These are phyloP conservation scores for Lethrus apterus DNA, from an alignment of 1,140 invertebrate genomes.

Conservation along the genomic window DNA sequence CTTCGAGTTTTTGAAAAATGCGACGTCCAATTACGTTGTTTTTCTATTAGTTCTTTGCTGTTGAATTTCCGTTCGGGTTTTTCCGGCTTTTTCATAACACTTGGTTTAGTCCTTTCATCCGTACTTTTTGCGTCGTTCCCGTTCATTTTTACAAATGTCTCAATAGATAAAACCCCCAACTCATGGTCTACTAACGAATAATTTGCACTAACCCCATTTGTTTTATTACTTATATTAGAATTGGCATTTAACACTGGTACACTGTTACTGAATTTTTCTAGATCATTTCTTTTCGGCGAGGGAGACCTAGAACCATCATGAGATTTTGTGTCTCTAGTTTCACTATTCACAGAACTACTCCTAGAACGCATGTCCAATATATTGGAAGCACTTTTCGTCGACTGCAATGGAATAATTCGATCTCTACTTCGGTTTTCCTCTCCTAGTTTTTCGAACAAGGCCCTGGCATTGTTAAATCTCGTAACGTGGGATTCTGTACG, in stretches of 20 bases:
- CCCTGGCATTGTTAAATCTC: constrained; percentile 85
- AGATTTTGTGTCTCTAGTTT: constrained; percentile 30
- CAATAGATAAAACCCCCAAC: no score
- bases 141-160: constrained; percentile 40
- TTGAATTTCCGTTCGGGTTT: constrained; percentile 77
- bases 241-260: constrained; percentile 25
- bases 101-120: constrained; percentile 41
- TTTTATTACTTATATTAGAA: constrained; percentile 26
- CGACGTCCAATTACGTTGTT: constrained; percentile 84
- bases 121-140: constrained; percentile 35
- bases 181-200: background rate
- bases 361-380: constrained; percentile 31
- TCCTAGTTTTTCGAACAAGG: constrained; percentile 87
- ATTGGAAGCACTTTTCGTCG: constrained; percentile 39
- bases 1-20: constrained; percentile 73
- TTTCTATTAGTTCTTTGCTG: constrained; percentile 78
- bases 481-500: constrained; percentile 82
- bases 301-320: constrained; percentile 31
- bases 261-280: constrained; percentile 19
- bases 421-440: constrained; percentile 47
- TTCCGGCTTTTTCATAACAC: constrained; percentile 49
- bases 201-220: constrained; percentile 28
- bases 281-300: constrained; percentile 24
- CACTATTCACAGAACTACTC: constrained; percentile 36
- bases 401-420: constrained; percentile 32